Conservation (phyloP, 2,888 invertebrate genomes). For the Cabera pusaria region DNA sequence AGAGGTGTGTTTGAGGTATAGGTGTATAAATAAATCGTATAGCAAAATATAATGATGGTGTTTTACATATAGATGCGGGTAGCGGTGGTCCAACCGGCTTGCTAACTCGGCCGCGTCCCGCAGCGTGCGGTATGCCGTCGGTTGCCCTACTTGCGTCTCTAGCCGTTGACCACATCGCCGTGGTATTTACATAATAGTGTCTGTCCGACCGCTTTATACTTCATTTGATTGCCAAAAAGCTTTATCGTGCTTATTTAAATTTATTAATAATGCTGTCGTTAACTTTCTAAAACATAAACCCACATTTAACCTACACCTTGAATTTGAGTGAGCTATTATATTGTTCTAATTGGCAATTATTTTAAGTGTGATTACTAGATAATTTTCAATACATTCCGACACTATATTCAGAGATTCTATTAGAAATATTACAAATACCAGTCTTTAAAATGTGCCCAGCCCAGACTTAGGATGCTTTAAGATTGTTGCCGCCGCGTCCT, state of each 20-base stretch:
- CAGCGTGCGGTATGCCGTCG: slow-evolving; percentile 40
- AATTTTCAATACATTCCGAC: too few relatives aligned
- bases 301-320: slow-evolving; percentile 1
- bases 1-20: too few relatives aligned
- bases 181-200: slow-evolving; percentile 34
- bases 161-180: slow-evolving; percentile 33
- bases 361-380: too few relatives aligned
- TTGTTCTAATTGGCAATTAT: too few relatives aligned
- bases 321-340: too few relatives aligned
- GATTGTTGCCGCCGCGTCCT: too few relatives aligned
- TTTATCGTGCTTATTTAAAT: background rate
- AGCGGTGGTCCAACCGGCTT: slow-evolving; percentile 40
- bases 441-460: too few relatives aligned
- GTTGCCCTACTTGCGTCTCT: slow-evolving; percentile 37
- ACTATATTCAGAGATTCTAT: too few relatives aligned
- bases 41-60: slow-evolving; percentile 7
- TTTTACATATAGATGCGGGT: slow-evolving; percentile 30
- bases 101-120: slow-evolving; percentile 36
- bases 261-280: background rate
- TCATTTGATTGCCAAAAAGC: slow-evolving; percentile 6
- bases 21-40: too few relatives aligned
- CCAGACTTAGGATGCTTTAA: too few relatives aligned
- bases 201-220: slow-evolving; percentile 20
- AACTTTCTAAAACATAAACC: slow-evolving; percentile 1
- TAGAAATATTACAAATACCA: too few relatives aligned